Evolutionary conservation across 2,888 invertebrate genomes (phyloP).

Genomic region (Timema cristinae): DNA sequence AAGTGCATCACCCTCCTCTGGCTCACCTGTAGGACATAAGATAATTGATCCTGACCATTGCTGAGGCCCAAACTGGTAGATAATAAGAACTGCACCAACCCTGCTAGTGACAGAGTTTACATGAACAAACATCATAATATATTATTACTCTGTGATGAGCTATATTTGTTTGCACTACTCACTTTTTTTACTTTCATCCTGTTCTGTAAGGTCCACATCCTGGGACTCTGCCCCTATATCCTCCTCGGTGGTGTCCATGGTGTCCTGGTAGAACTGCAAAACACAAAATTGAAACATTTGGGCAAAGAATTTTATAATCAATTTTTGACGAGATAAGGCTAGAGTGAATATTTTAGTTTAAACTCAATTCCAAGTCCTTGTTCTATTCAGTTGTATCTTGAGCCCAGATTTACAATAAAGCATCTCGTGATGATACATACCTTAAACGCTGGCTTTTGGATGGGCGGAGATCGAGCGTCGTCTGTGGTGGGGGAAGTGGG

Average conservation of each 20-base stretch:
- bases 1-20: no score
- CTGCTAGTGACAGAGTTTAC: background rate
- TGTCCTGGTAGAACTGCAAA: slow-evolving; percentile 83
- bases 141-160: background rate
- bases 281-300: background rate
- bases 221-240: slow-evolving; percentile 34
- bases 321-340: no score
- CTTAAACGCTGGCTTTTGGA: slow-evolving; percentile 48
- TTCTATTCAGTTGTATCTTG: no score
- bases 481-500: slow-evolving; percentile 48
- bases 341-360: no score
- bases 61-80: no score
- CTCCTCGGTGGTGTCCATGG: slow-evolving; percentile 61
- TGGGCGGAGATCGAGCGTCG: slow-evolving; percentile 41
- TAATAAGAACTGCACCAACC: no score
- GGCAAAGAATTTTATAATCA: no score
- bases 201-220: slow-evolving; percentile 17
- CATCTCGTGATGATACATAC: slow-evolving; percentile 36
- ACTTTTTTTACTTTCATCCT: slow-evolving; percentile 15
- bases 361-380: no score
- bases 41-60: no score
- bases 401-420: no score
- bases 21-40: no score
- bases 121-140: background rate
- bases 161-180: background rate